A percentile compares a stretch with the other conserved stretches of the same genome.
These are phyloP conservation scores for Chrysopilus asiliformis DNA, from an alignment of 2,888 invertebrate species.

Conservation along the genomic window DNA sequence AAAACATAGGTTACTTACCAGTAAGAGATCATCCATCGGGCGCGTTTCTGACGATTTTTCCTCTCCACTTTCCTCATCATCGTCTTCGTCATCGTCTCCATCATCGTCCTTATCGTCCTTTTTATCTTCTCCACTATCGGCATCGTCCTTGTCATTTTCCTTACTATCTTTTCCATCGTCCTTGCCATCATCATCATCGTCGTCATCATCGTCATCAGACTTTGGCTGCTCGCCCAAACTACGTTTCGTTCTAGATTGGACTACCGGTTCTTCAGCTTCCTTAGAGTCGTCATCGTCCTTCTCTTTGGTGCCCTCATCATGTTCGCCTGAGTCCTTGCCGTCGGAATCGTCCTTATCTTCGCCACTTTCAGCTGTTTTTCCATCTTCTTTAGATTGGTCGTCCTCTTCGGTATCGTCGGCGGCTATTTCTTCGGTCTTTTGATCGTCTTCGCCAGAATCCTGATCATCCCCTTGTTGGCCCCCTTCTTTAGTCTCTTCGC, in stretches of 20 bases:
- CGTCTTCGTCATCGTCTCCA: constrained; percentile 7
- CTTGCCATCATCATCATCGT: constrained; percentile 13
- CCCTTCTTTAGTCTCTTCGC: constrained; percentile 16
- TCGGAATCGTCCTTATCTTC: background rate
- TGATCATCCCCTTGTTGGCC: constrained; percentile 9
- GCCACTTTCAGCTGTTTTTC: constrained; percentile 11
- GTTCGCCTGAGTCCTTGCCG: no score
- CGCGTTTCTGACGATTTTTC: constrained; percentile 31
- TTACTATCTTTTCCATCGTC: constrained; percentile 11
- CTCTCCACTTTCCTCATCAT: constrained; percentile 12
- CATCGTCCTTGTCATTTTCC: constrained; percentile 14
- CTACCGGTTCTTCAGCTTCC: constrained; percentile 21
- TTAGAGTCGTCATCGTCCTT: constrained; percentile 19
- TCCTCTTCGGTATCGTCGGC: constrained; percentile 16
- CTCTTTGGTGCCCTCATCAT: no score
- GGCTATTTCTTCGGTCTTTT: no score
- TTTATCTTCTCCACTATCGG: constrained; percentile 10
- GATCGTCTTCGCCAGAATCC: constrained; percentile 1
- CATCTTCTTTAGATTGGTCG: constrained; percentile 7
- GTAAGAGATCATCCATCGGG: constrained; percentile 40
- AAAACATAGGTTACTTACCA: constrained; percentile 4
- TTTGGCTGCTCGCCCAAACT: constrained; percentile 24
- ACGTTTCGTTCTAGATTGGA: no score
- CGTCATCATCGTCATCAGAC: constrained; percentile 14
- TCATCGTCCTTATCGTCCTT: constrained; percentile 13